Conservation (phyloP, 2,888 invertebrate species). For the Nebria salina region DNA sequence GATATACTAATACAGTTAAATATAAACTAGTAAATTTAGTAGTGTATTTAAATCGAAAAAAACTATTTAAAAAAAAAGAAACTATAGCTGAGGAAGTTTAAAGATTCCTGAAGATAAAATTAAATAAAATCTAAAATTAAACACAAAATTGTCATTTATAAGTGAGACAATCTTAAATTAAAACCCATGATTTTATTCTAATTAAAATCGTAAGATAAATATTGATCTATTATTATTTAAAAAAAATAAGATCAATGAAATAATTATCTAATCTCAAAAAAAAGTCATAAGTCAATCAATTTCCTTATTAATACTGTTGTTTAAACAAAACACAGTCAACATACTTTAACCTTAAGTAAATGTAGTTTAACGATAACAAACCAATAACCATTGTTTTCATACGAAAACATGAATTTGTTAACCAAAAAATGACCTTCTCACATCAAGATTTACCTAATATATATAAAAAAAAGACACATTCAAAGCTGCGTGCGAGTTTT, state of each 20-base stretch:
- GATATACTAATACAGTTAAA: constrained; percentile 20
- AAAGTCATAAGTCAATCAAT: neutral
- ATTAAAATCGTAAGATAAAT: neutral
- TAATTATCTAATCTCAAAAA: neutral
- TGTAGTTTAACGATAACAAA: constrained; percentile 8
- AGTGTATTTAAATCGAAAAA: too few species aligned
- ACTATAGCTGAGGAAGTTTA: constrained; percentile 5
- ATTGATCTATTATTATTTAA: too few species aligned
- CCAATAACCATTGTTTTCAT: constrained; percentile 9
- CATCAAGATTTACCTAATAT: neutral
- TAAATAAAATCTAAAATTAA: constrained; percentile 11
- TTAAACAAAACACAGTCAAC: neutral
- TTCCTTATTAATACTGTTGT: neutral
- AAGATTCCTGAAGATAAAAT: constrained; percentile 15
- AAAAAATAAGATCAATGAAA: neutral
- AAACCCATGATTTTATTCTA: neutral
- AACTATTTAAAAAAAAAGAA: neutral
- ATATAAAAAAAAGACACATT: neutral
- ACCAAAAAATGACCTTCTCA: constrained; percentile 25
- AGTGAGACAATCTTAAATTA: neutral
- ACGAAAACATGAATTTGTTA: constrained; percentile 30
- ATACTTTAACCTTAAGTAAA: neutral
- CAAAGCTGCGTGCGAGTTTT: neutral
- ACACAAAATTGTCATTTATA: constrained; percentile 2
- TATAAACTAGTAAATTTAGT: neutral